phyloP scores from a whole-genome alignment of 2,113 vertebrate genomes.

The Bos taurus region DNA sequence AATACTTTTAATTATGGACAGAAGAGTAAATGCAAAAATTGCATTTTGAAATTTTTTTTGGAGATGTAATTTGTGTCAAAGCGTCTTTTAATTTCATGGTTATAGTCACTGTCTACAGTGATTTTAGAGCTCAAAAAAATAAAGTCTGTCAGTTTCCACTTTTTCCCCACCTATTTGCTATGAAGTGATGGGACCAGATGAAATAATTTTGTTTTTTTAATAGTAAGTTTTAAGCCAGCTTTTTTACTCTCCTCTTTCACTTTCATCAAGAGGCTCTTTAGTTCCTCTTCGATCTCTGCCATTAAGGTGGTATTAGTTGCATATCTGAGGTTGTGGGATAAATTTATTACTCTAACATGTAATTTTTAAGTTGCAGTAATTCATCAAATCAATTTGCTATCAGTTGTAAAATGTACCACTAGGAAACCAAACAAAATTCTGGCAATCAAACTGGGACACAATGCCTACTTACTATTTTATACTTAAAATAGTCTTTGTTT shows the following conservation, averaged over 20 bases:
- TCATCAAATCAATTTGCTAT: not conserved
- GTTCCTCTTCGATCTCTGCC: not conserved
- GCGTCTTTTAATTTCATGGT: not conserved
- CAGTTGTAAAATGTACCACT: not conserved
- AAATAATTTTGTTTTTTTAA: not conserved
- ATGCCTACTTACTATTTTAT: not conserved
- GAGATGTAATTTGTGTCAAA: conserved; percentile 43
- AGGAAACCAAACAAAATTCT: not conserved
- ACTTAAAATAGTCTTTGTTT: not conserved
- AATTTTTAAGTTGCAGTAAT: not conserved
- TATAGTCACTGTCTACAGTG: not conserved
- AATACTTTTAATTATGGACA: conserved; percentile 36
- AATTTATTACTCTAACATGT: not conserved
- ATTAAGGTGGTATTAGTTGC: not conserved
- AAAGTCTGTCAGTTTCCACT: not conserved
- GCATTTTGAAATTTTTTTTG: conserved; percentile 35
- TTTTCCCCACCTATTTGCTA: not conserved
- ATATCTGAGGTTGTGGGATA: not conserved
- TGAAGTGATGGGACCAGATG: not conserved
- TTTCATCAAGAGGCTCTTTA: not conserved
- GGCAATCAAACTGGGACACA: not conserved
- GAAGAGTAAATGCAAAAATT: conserved; percentile 4
- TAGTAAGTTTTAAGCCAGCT: not conserved
- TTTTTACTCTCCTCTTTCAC: not conserved
- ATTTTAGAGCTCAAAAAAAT: not conserved